phyloP scores from a whole-genome alignment of 2,113 vertebrate species.

The Sprattus sprattus region DNA sequence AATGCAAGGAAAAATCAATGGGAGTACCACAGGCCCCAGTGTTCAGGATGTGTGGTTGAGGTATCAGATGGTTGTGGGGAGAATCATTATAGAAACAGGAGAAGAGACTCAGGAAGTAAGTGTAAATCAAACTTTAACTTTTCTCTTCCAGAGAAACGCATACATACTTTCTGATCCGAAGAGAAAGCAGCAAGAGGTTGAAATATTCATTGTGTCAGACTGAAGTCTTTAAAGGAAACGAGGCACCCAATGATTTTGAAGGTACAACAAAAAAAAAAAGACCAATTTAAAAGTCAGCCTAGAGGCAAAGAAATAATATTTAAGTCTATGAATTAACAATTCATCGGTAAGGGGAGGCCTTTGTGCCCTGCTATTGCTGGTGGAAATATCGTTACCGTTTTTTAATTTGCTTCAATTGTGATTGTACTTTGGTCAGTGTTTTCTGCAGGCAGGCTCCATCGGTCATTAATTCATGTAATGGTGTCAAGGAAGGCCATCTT shows the following conservation, averaged over 20 bases:
- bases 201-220: conserved; percentile 50
- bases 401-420: not conserved
- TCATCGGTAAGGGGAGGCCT: not conserved
- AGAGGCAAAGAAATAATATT: conserved; percentile 35
- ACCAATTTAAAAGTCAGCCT: conserved; percentile 40
- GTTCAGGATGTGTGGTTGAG: not conserved
- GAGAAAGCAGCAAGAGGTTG: conserved; percentile 17
- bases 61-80: conserved; percentile 33
- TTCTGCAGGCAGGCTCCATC: not conserved
- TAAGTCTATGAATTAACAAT: conserved; percentile 46
- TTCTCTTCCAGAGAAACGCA: not conserved
- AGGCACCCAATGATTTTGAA: conserved; percentile 40
- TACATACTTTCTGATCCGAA: not conserved
- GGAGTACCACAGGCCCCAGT: not conserved
- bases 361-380: not conserved
- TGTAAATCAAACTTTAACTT: not conserved
- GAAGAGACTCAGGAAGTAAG: not conserved
- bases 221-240: conserved; percentile 38
- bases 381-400: not conserved
- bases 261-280: conserved; percentile 11
- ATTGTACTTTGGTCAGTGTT: not conserved
- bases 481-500: not conserved
- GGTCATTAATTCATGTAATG: conserved; percentile 9
- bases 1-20: not conserved
- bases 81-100: conserved; percentile 20